Evolutionary conservation across 2,797 vertebrate genomes (phyloP).

Genomic region (Chrosomus eos): DNA sequence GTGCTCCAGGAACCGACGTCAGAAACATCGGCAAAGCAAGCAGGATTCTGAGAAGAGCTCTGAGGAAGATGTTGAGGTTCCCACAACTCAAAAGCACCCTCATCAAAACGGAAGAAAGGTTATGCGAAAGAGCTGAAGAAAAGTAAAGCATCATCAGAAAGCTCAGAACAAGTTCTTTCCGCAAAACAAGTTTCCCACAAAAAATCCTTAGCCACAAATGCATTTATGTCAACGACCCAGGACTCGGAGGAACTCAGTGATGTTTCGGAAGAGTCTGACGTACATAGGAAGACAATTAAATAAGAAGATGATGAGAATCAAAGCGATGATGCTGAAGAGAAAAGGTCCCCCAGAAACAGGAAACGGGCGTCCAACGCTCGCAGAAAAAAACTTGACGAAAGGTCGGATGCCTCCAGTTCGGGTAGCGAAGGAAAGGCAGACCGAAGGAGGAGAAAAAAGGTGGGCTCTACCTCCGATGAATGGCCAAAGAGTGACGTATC

Average conservation of each 20-base stretch:
- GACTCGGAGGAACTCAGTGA: constrained; percentile 69
- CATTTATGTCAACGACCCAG: constrained; percentile 40
- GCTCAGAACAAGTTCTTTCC: constrained; percentile 72
- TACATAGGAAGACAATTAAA: constrained; percentile 61
- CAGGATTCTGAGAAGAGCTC: constrained; percentile 63
- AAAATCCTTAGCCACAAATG: constrained; percentile 56
- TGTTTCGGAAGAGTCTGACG: constrained; percentile 64
- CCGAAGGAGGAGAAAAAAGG: constrained; percentile 56
- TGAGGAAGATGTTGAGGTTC: constrained; percentile 68
- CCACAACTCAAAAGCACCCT: constrained; percentile 62
- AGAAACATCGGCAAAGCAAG: constrained; percentile 57
- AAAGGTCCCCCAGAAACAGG: constrained; percentile 58
- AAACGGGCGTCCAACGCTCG: neutral
- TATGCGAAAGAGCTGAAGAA: constrained; percentile 66
- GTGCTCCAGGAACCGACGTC: constrained; percentile 49
- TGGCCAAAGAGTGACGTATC: constrained; percentile 64
- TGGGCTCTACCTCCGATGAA: constrained; percentile 70
- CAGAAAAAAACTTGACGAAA: constrained; percentile 12
- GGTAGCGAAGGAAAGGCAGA: constrained; percentile 58
- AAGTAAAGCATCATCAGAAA: constrained; percentile 67
- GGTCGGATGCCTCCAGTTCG: constrained; percentile 55
- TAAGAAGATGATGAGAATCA: constrained; percentile 61
- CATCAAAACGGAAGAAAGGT: constrained; percentile 78
- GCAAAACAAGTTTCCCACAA: constrained; percentile 59
- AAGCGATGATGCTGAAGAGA: constrained; percentile 38